These are phyloP conservation scores for Elachura formosa DNA, from an alignment of 2,113 vertebrate genomes.

Conservation along the genomic window DNA sequence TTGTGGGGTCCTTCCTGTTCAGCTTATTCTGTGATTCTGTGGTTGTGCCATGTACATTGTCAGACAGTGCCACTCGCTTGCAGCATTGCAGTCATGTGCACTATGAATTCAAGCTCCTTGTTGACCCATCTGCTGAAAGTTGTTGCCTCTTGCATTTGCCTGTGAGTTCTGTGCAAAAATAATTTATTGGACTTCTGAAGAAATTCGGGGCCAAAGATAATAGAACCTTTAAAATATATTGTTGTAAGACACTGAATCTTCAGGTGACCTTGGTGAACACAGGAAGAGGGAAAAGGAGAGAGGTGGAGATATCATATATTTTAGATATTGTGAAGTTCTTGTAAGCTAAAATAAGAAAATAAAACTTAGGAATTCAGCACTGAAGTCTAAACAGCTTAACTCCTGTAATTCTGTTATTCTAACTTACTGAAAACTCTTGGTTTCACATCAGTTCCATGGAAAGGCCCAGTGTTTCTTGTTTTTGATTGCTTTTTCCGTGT, in stretches of 20 bases:
- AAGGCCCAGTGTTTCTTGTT: neutral
- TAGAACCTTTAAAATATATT: neutral
- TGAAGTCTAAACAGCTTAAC: neutral
- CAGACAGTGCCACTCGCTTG: neutral
- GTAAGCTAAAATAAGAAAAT: neutral
- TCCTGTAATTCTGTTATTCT: neutral
- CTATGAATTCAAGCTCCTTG: neutral
- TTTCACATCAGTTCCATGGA: neutral
- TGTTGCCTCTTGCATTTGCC: neutral
- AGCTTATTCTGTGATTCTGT: neutral
- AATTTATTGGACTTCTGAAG: neutral
- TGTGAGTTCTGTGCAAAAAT: neutral
- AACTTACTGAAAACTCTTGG: neutral
- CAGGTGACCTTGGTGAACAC: neutral
- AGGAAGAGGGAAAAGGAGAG: neutral
- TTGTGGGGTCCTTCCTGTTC: neutral
- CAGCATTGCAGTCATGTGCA: neutral
- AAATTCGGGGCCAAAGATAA: neutral
- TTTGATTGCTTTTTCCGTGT: neutral
- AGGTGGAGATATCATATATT: neutral
- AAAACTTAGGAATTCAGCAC: neutral
- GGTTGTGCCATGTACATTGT: neutral
- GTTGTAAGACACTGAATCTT: neutral
- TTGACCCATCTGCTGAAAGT: neutral
- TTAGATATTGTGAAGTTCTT: neutral